These are phyloP conservation scores for Copidosoma aretas DNA, from an alignment of 2,888 invertebrate genomes.

Conservation along the genomic window DNA sequence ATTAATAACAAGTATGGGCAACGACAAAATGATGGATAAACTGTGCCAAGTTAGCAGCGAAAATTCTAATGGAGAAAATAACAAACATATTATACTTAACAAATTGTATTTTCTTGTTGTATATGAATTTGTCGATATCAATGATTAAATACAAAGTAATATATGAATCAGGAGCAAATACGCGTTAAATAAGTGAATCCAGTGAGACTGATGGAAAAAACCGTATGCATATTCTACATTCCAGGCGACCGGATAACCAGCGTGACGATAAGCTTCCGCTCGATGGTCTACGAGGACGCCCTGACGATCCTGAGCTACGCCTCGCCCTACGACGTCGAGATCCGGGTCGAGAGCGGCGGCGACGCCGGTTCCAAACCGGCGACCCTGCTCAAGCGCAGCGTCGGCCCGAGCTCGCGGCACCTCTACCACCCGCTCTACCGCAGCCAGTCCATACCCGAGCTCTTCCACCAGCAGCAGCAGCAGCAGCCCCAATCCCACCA, in stretches of 20 bases:
- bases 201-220: too few relatives aligned
- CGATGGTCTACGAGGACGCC: conserved; percentile 90
- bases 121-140: too few relatives aligned
- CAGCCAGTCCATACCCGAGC: conserved; percentile 80
- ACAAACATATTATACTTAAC: too few relatives aligned
- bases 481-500: neutral
- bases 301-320: conserved; percentile 88
- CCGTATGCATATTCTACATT: too few relatives aligned
- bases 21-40: too few relatives aligned
- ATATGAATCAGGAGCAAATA: too few relatives aligned
- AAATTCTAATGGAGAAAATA: too few relatives aligned
- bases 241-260: conserved; percentile 87
- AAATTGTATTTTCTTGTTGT: too few relatives aligned
- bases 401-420: conserved; percentile 53
- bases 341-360: conserved; percentile 75
- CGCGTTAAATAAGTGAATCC: too few relatives aligned
- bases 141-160: too few relatives aligned
- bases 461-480: conserved; percentile 64
- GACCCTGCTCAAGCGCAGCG: conserved; percentile 59
- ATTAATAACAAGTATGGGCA: too few relatives aligned
- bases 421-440: conserved; percentile 76
- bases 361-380: conserved; percentile 61
- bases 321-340: conserved; percentile 85
- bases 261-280: conserved; percentile 85
- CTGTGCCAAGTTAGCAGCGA: too few relatives aligned